Evolutionary conservation across 1,140 invertebrate species (phyloP).

Genomic region (Druon quercuslanigerum): DNA sequence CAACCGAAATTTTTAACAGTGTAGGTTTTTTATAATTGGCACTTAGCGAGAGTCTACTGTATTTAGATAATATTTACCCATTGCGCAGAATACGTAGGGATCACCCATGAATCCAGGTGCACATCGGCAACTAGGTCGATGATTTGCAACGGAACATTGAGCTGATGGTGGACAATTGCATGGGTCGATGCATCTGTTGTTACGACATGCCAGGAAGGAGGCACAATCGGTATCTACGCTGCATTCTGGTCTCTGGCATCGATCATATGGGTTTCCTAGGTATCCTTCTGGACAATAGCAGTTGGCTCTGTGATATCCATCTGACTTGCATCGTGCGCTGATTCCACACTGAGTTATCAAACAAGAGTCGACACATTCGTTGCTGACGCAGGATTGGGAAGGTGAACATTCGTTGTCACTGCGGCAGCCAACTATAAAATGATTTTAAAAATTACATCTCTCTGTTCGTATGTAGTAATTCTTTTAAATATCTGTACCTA

Average conservation of each 20-base stretch:
- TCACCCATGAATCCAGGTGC: conserved; percentile 89
- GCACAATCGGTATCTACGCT: conserved; percentile 83
- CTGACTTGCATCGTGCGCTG: conserved; percentile 86
- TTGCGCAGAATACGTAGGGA: conserved; percentile 81
- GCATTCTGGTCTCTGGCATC: conserved; percentile 88
- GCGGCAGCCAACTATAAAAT: conserved; percentile 85
- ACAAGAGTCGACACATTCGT: conserved; percentile 89
- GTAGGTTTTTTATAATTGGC: background rate
- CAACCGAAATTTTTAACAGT: no score
- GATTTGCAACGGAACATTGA: conserved; percentile 85
- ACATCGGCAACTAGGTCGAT: conserved; percentile 87
- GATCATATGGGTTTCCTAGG: conserved; percentile 84
- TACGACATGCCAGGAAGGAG: conserved; percentile 83
- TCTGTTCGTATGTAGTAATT: no score
- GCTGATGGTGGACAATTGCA: conserved; percentile 85
- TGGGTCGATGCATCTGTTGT: conserved; percentile 86
- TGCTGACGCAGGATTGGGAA: conserved; percentile 88
- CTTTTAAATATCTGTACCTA: background rate
- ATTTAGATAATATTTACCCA: conserved; percentile 70
- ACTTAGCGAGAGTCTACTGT: background rate
- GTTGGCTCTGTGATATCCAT: conserved; percentile 82
- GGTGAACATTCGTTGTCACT: conserved; percentile 89
- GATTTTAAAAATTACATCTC: conserved; percentile 35
- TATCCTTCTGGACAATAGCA: conserved; percentile 88
- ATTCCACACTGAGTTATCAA: conserved; percentile 86